A percentile compares a stretch with the other conserved stretches of the same genome.
Conservation (phyloP, 2,797 vertebrate species). For the Caiman crocodilus region DNA sequence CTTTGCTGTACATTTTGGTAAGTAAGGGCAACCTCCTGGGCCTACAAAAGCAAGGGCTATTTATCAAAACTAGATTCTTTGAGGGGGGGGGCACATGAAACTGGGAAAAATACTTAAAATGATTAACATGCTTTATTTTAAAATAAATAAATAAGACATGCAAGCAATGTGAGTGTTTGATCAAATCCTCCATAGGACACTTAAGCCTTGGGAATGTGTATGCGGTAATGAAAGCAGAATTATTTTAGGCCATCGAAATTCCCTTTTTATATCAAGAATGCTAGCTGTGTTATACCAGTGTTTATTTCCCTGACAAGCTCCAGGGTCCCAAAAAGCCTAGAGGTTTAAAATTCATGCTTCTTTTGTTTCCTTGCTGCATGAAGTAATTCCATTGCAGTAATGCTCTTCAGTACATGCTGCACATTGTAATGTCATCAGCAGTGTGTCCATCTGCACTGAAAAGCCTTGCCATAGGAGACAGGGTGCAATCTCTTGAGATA, state of each 20-base stretch:
- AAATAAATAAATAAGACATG: slow-evolving; percentile 58
- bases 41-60: not conserved
- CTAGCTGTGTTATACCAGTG: slow-evolving; percentile 37
- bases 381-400: slow-evolving; percentile 72
- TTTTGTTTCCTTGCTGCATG: slow-evolving; percentile 67
- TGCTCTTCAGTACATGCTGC: slow-evolving; percentile 57
- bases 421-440: slow-evolving; percentile 50
- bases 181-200: slow-evolving; percentile 54
- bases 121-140: slow-evolving; percentile 14
- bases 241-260: slow-evolving; percentile 70
- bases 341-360: slow-evolving; percentile 64
- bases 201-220: slow-evolving; percentile 67
- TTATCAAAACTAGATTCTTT: slow-evolving; percentile 29
- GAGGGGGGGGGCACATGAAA: slow-evolving; percentile 19
- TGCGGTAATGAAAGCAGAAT: slow-evolving; percentile 63
- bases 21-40: not conserved
- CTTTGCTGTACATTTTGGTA: not conserved
- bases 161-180: slow-evolving; percentile 41
- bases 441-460: slow-evolving; percentile 76
- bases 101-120: not conserved
- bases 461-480: slow-evolving; percentile 59
- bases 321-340: slow-evolving; percentile 58
- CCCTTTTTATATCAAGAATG: slow-evolving; percentile 55
- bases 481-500: slow-evolving; percentile 44
- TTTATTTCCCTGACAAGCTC: slow-evolving; percentile 69